Base-by-base conservation (phyloP, 2,113 vertebrate species). In the Artemisiospiza belli region DNA sequence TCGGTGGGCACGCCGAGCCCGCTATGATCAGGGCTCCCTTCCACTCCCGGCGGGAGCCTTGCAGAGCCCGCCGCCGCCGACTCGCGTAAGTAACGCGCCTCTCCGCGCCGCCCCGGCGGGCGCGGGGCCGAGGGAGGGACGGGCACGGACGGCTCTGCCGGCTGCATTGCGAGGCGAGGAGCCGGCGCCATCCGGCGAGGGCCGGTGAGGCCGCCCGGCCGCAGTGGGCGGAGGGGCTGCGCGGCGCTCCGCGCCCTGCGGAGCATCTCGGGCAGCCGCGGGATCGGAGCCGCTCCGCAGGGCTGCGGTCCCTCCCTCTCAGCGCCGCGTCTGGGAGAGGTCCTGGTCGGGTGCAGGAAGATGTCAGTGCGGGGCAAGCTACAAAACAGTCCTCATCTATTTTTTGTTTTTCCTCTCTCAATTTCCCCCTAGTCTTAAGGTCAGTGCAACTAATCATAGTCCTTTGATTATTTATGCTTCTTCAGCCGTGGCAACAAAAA, bases 11-110 rank as follows among this genome's bases (percentile, higher is more conserved):
- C 9, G 3, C 37, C 37, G 37, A 39, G 37, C 10, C 37, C 37
- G 37, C 33, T 14, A 3, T 9, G 0, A 10, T 2, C 19, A 5
- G n/a, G 8, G 31, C 5, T 74, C 14, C 39, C 30, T 83, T 21
- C 4, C 4, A 2, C 28, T 58, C 14, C 30, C 44, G 2, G 13
- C 13, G 24, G 20, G 30, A 59, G 4, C 12, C 14, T 21, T 11
- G 6, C 21, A 4, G 44, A 35, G n/a, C 8, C 37, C 5, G 3
- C 20, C 5, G 10, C n/a, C 8, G 4, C 22, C 15, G 4, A 4
- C 33, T 2, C 31, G 61, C 59, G 68, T 70, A 82, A 79, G 39
- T 70, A 82, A 41, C 61, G 81, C 82, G 17, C 31, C 7, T 27
- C 19, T 15, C 75, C 6, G 37, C 43, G 22, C 52, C 15, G 33